Base-by-base conservation (phyloP, 2,888 invertebrate species). In the Acanthosoma haemorrhoidale region DNA sequence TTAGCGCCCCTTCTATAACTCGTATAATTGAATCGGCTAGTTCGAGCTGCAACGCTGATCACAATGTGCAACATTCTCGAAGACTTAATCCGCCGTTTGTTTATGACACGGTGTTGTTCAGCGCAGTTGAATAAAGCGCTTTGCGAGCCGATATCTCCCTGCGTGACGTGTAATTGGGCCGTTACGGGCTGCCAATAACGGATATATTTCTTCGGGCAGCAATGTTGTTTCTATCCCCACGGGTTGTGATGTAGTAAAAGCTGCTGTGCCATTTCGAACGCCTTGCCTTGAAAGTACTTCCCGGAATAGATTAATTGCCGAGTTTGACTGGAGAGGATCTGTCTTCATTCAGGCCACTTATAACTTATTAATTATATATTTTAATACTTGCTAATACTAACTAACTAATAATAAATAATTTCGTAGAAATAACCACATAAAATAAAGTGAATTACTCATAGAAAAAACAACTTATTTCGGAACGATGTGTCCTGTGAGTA, bases 51-150 rank as follows among this genome's bases (percentile, higher is more conserved):
- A 6, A 5, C 6, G 29, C 51, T 25, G 51, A 51, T 51, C 29
- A 25, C 29, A 51, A 51, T 51, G 51, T n/a, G 51, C 21, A 51
- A 21, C 51, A 6, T 51, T 51, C 51, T 51, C 25, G n/a, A 51
- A 51, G 51, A 25, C 51, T 51, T 51, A 51, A 51, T 51, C 51
- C 29, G 25, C 51, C 51, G 21, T 51, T 51, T 51, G 51, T 51
- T 51, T 51, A 51, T 51, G 13, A 25, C 2, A 21, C 25, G n/a
- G 1, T 51, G 51, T 29, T 51, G 51, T 25, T 51, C 25, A 6
- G 21, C 29, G 51, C 29, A 25, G 51, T 51, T 51, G 51, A 25
- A 51, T 51, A 51, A 25, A 51, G 25, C 21, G 29, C 51, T 25
- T n/a, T 9, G 9, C n/a, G 2, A 2, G 51, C 51, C 51, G 29